Percentiles rank a stretch among this genome's conserved stretches.
Evolutionary conservation across 2,797 vertebrate genomes (phyloP).

Genomic region (Xiphophorus birchmanni): DNA sequence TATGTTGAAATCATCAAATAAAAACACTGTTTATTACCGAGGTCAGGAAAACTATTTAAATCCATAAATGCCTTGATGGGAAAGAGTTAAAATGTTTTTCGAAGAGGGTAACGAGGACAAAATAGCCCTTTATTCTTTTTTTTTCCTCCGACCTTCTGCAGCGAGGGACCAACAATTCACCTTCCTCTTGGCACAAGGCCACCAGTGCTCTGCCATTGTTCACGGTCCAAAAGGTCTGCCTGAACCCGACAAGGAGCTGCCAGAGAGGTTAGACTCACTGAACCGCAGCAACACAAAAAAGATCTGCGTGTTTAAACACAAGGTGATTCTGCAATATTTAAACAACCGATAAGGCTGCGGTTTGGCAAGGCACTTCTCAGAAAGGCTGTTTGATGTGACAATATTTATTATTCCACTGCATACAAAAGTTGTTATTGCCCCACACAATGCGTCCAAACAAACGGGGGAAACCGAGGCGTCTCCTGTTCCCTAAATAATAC

Average conservation of each 20-base stretch:
- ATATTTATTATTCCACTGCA: conserved; percentile 43
- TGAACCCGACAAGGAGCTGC: conserved; percentile 54
- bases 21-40: background rate
- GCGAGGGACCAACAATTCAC: conserved; percentile 68
- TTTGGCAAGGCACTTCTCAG: conserved; percentile 17
- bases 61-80: background rate
- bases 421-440: conserved; percentile 23
- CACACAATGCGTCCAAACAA: conserved; percentile 36
- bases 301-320: conserved; percentile 54
- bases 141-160: conserved; percentile 43
- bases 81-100: conserved; percentile 31
- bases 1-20: background rate
- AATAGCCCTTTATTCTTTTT: conserved; percentile 41
- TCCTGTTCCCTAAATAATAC: conserved; percentile 35
- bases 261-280: conserved; percentile 48
- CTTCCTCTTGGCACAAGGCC: conserved; percentile 75
- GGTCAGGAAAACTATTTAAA: background rate
- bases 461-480: conserved; percentile 41
- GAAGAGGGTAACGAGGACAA: conserved; percentile 53
- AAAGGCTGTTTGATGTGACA: conserved; percentile 43
- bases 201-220: conserved; percentile 70
- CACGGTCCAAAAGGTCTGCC: conserved; percentile 66
- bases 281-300: conserved; percentile 40
- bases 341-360: conserved; percentile 44
- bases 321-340: conserved; percentile 56